Evolutionary conservation across 2,888 invertebrate genomes (phyloP), one percentile per base, ranked within the genome.

Genomic region (Tetragonisca angustula): DNA sequence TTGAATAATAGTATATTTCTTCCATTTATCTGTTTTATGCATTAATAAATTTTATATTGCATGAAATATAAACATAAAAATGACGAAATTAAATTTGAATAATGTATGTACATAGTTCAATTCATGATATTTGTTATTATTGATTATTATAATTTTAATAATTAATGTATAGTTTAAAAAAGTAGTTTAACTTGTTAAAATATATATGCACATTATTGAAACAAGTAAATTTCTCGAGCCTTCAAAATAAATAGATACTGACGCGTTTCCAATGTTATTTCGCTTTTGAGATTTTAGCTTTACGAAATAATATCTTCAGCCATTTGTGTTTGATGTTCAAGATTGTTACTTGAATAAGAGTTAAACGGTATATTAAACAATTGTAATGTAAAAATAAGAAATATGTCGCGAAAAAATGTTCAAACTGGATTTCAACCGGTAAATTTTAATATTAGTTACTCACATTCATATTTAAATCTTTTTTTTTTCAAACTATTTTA

Each of bases 351-450:
- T 64, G 11, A 11, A 65, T 17, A n/a, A 36, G 24, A 32, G 13
- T 52, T 70, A 56, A 62, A 69, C 2, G 0, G 4, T 71, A 50
- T n/a, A 61, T 62, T 68, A 61, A 56, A 59, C 52, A 70, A 24
- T 70, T 78, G 9, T 4, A 52, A 3, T 56, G 19, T 24, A 61
- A 9, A 27, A 61, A 15, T 61, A 59, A 61, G 50, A 81, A 87
- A 36, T 77, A 93, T 93, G 93, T 91, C 94, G 67, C 91, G 90
- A 71, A 94, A 93, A 90, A 92, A 88, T 69, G 90, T 87, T 21
- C 93, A 97, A 95, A 96, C 96, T 89, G 96, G 96, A 84, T 97
- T 97, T 92, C 97, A 97, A 94, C 97, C 97, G 89, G 97, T 97
- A 95, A 95, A 95, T 94, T 75, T 59, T 56, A 64, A 71, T 68